phyloP scores from a whole-genome alignment of 2,888 invertebrate genomes.

The Allygus modestus region DNA sequence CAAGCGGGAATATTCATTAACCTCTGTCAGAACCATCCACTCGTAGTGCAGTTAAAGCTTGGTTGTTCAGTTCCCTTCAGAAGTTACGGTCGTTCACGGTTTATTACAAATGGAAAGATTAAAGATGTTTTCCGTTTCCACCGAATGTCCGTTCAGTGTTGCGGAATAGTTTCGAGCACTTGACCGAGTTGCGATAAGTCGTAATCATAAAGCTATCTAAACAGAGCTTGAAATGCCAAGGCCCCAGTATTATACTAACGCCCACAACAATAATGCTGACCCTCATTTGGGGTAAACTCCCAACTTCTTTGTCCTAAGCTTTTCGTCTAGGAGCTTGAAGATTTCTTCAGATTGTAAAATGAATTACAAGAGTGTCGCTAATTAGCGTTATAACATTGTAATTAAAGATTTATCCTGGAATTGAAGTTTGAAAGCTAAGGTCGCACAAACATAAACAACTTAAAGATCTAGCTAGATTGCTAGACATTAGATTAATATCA shows the following conservation, averaged over 20 bases:
- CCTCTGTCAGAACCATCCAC: neutral
- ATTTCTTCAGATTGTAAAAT: neutral
- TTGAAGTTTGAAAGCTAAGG: no score
- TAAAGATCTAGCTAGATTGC: no score
- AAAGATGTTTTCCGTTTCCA: neutral
- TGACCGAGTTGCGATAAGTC: slow-evolving; percentile 30
- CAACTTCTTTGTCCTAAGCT: neutral
- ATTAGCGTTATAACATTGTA: no score
- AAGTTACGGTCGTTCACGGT: neutral
- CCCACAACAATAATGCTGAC: neutral
- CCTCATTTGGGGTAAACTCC: slow-evolving; percentile 25
- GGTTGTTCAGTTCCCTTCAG: no score
- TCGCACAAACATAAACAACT: no score
- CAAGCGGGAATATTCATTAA: neutral
- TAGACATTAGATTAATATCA: no score
- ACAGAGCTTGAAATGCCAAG: slow-evolving; percentile 27
- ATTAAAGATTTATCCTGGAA: no score
- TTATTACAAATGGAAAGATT: neutral
- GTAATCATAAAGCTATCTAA: slow-evolving; percentile 43
- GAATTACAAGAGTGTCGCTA: no score
- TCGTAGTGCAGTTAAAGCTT: neutral
- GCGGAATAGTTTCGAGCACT: slow-evolving; percentile 26
- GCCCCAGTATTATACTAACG: slow-evolving; percentile 1
- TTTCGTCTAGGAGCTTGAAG: neutral
- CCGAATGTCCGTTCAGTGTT: neutral